phyloP scores from a whole-genome alignment of 2,888 invertebrate genomes.

The Tenthredo mesomela region DNA sequence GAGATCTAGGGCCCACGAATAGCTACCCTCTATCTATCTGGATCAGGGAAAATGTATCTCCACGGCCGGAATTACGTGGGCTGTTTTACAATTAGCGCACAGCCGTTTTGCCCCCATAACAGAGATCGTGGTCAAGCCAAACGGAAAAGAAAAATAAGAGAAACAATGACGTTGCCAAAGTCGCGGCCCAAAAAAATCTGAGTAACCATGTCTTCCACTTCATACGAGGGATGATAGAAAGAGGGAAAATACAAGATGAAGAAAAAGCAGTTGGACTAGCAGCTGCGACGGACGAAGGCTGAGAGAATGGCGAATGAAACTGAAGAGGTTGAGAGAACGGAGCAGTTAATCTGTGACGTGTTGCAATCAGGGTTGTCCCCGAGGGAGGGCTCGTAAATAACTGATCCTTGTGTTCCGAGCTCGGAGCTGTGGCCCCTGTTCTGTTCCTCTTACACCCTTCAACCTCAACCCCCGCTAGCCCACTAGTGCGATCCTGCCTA shows the following conservation, averaged over 20 bases:
- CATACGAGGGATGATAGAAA: neutral
- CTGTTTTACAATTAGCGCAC: conserved; percentile 37
- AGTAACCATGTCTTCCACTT: neutral
- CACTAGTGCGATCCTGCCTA: conserved; percentile 6
- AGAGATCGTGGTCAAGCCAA: neutral
- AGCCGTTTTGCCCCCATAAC: neutral
- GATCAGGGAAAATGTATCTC: conserved; percentile 52
- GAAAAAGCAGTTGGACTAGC: neutral
- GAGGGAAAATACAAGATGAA: neutral
- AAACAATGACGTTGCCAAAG: neutral
- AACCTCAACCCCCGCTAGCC: neutral
- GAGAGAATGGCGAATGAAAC: conserved; percentile 36
- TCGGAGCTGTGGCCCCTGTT: conserved; percentile 45
- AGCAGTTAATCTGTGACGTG: conserved; percentile 63
- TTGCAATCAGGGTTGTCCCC: conserved; percentile 65
- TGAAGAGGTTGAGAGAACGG: conserved; percentile 43
- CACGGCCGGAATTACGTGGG: conserved; percentile 16
- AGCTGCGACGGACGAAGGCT: neutral
- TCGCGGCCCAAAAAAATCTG: neutral
- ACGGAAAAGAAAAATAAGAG: neutral
- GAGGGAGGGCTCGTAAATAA: conserved; percentile 60
- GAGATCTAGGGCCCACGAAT: conserved; percentile 51
- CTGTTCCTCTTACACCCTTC: conserved; percentile 36
- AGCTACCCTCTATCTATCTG: conserved; percentile 45
- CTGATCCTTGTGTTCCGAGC: conserved; percentile 57